phyloP scores from a whole-genome alignment of 2,113 vertebrate genomes.

The Heloderma charlesbogerti region DNA sequence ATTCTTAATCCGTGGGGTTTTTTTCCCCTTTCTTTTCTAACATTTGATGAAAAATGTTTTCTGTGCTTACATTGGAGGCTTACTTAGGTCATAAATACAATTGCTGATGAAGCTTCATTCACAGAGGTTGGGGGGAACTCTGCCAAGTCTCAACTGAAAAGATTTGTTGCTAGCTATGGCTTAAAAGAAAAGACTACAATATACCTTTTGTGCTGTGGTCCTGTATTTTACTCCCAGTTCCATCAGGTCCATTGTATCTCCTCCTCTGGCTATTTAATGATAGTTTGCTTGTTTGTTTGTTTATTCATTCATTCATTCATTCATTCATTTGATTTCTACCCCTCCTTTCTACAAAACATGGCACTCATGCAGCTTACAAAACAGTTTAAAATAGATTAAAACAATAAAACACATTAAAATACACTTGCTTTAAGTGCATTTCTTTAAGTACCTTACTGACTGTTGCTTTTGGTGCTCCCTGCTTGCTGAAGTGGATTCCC shows the following conservation, averaged over 20 bases:
- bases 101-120: background rate
- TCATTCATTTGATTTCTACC: too few species aligned
- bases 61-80: background rate
- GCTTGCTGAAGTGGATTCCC: slow-evolving; percentile 1
- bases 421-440: slow-evolving; percentile 10
- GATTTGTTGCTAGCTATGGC: background rate
- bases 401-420: too few species aligned
- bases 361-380: too few species aligned
- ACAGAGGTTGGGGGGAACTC: background rate
- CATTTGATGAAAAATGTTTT: background rate
- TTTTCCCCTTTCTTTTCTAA: background rate
- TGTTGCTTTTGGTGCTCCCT: slow-evolving; percentile 18
- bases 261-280: slow-evolving; percentile 15
- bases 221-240: background rate
- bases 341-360: too few species aligned
- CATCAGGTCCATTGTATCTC: background rate
- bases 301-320: too few species aligned
- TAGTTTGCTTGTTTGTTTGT: background rate
- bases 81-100: background rate
- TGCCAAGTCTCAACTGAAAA: background rate
- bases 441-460: slow-evolving; percentile 33
- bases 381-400: too few species aligned
- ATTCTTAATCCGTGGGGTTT: background rate
- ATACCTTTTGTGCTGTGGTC: background rate
- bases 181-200: background rate